Percentiles rank a stretch among this genome's conserved stretches.
Conservation (phyloP, 2,888 invertebrate genomes). For the Strigamia transsilvanica region DNA sequence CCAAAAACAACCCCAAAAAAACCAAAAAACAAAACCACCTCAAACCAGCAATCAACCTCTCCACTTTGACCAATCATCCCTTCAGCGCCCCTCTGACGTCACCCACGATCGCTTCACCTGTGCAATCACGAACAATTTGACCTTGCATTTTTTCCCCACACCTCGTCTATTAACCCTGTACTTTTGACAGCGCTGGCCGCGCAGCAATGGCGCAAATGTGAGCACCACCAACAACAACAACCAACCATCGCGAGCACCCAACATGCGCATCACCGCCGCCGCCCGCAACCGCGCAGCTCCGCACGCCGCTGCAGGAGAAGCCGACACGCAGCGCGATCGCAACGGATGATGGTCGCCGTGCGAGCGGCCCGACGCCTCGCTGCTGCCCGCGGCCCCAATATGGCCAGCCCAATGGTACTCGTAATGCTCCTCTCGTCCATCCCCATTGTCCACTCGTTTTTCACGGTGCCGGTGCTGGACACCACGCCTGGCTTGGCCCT, state of each 20-base stretch:
- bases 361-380: not conserved
- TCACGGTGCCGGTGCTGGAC: constrained; percentile 55
- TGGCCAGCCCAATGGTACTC: constrained; percentile 56
- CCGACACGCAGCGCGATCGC: not conserved
- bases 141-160: not conserved
- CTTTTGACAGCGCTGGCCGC: not conserved
- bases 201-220: no score
- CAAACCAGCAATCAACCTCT: no score
- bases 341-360: not conserved
- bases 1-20: no score
- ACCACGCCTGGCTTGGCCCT: constrained; percentile 57
- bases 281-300: not conserved
- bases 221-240: not conserved
- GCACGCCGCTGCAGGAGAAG: not conserved
- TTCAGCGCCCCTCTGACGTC: not conserved
- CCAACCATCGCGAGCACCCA: not conserved
- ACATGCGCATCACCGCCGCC: not conserved
- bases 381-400: not conserved
- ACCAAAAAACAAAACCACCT: no score
- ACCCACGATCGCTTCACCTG: not conserved
- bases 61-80: no score
- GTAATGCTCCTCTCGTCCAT: not conserved
- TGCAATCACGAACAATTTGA: not conserved
- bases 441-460: not conserved
- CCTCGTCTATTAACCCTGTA: not conserved